Evolutionary conservation across 2,888 invertebrate species (phyloP).

Genomic region (Spodoptera littoralis): DNA sequence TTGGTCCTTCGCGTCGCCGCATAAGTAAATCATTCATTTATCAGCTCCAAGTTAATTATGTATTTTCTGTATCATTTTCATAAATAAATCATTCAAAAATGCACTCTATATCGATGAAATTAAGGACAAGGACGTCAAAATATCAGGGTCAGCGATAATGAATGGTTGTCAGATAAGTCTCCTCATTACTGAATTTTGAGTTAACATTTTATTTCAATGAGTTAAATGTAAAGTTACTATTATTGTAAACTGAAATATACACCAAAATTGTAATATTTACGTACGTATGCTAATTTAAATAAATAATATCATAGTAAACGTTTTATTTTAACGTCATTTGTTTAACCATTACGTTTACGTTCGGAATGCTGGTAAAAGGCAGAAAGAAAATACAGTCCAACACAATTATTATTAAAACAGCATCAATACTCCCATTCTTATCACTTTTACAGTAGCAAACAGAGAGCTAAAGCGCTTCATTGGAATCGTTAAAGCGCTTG

Average conservation of each 20-base stretch:
- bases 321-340: too few species aligned
- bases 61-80: not conserved
- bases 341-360: too few species aligned
- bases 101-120: slow-evolving; percentile 7
- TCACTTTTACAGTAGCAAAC: not conserved
- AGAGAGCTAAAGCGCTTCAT: not conserved
- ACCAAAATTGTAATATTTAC: too few species aligned
- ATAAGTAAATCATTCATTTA: not conserved
- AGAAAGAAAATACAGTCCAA: not conserved
- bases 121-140: slow-evolving; percentile 24
- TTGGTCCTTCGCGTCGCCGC: slow-evolving; percentile 1
- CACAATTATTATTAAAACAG: not conserved
- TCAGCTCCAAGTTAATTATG: too few species aligned
- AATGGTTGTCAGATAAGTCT: slow-evolving; percentile 4
- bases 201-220: too few species aligned
- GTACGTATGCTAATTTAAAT: too few species aligned
- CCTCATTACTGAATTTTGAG: too few species aligned
- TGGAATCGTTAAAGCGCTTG: not conserved
- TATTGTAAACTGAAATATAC: too few species aligned
- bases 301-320: too few species aligned
- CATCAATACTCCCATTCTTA: not conserved
- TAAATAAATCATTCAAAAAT: slow-evolving; percentile 3
- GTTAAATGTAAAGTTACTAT: too few species aligned
- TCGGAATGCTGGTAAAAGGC: too few species aligned
- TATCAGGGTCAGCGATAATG: slow-evolving; percentile 16